These are phyloP conservation scores for Drosophila sucinea DNA, from an alignment of 1,140 invertebrate species.

Conservation along the genomic window DNA sequence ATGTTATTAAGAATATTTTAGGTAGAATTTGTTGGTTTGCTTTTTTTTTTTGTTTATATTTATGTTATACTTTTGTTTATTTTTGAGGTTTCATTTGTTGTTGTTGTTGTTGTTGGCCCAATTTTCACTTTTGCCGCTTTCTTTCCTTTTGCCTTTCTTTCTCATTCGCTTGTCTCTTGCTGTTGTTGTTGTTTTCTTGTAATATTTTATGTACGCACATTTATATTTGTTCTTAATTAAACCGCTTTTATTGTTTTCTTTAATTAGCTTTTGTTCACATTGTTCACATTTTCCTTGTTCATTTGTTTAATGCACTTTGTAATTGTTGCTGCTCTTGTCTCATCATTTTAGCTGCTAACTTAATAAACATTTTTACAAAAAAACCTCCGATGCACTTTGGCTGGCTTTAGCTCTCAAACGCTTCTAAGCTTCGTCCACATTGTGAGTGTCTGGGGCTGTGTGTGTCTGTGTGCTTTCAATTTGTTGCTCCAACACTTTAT, in stretches of 20 bases:
- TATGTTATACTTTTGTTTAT: constrained; percentile 5
- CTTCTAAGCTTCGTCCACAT: constrained; percentile 4
- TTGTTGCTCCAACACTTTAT: constrained; percentile 2
- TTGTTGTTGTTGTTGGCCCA: constrained; percentile 26
- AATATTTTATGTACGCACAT: constrained; percentile 27
- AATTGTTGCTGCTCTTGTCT: constrained; percentile 8
- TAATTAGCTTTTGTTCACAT: background rate
- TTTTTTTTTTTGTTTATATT: constrained; percentile 26
- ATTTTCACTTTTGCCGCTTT: constrained; percentile 28
- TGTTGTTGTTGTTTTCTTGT: background rate
- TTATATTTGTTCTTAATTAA: background rate
- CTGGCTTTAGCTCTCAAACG: constrained; percentile 1
- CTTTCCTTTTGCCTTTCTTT: constrained; percentile 4
- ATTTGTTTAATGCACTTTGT: constrained; percentile 2
- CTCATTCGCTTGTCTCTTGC: background rate
- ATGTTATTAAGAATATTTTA: constrained; percentile 38
- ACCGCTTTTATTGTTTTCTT: background rate
- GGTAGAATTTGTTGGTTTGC: background rate
- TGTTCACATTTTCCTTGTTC: background rate
- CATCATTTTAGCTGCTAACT: background rate
- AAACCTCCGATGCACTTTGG: background rate
- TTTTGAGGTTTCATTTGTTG: constrained; percentile 23
- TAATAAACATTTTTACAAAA: background rate
- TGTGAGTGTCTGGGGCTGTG: background rate
- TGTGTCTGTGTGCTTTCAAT: background rate